Conservation (phyloP, 1,140 invertebrate species). For the Lysiphlebus fabarum region DNA sequence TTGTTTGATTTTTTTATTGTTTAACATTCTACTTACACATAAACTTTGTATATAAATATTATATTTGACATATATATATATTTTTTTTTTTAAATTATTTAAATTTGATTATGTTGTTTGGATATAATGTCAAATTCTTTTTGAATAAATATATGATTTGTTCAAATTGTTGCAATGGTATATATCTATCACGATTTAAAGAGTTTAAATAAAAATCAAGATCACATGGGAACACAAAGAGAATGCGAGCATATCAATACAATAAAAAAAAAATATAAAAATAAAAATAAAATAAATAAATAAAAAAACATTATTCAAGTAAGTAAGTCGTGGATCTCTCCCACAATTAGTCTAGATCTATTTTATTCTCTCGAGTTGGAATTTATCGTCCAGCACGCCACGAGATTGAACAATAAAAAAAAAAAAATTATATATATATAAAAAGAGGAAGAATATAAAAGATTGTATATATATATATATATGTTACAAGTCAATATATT, state of each 20-base stretch:
- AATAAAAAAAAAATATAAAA: constrained; percentile 8
- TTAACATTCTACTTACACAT: too few species aligned
- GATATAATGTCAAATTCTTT: too few species aligned
- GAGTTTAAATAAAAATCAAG: not conserved
- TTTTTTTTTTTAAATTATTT: too few species aligned
- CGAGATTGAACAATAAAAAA: constrained; percentile 35
- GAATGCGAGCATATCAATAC: not conserved
- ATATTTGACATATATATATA: too few species aligned
- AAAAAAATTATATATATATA: not conserved
- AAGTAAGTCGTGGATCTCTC: constrained; percentile 52
- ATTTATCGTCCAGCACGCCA: constrained; percentile 52
- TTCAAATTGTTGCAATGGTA: too few species aligned
- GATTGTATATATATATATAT: not conserved
- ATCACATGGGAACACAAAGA: constrained; percentile 2
- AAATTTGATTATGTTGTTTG: too few species aligned
- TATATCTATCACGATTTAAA: too few species aligned
- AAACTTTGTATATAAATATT: too few species aligned
- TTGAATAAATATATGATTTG: too few species aligned
- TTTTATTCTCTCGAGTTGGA: constrained; percentile 45
- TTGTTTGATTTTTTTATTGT: too few species aligned
- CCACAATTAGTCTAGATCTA: constrained; percentile 55
- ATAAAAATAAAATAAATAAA: too few species aligned
- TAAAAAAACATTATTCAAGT: constrained; percentile 30
- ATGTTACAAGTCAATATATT: too few species aligned
- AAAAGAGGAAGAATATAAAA: not conserved